Evolutionary conservation across 2,888 invertebrate genomes (phyloP).

Genomic region (Drosophila kambysellisi): DNA sequence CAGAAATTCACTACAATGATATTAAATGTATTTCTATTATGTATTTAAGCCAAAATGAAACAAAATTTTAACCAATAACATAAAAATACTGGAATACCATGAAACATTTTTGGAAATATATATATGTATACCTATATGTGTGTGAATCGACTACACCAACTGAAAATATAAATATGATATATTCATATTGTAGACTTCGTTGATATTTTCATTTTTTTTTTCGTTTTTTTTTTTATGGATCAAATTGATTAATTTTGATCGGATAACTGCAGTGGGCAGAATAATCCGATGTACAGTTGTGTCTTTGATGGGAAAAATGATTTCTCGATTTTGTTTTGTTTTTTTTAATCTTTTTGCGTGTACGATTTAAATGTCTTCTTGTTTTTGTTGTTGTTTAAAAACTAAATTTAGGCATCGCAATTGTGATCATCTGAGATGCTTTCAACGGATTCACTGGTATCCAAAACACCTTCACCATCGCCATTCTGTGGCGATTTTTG

Average conservation of each 20-base stretch:
- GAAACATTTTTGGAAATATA: slow-evolving; percentile 21
- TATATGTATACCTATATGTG: neutral
- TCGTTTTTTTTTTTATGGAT: neutral
- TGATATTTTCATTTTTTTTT: neutral
- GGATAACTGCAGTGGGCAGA: neutral
- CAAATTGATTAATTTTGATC: neutral
- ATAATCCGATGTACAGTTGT: neutral
- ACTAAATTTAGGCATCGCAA: slow-evolving; percentile 34
- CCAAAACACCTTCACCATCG: slow-evolving; percentile 21
- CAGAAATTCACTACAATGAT: slow-evolving; percentile 41
- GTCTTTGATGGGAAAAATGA: neutral
- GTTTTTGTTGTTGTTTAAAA: slow-evolving; percentile 12
- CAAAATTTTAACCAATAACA: slow-evolving; percentile 12
- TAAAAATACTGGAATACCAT: slow-evolving; percentile 26
- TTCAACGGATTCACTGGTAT: slow-evolving; percentile 39
- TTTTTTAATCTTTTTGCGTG: neutral
- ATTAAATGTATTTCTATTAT: slow-evolving; percentile 29
- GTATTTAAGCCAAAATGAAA: slow-evolving; percentile 31
- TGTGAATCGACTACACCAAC: neutral
- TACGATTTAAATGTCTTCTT: slow-evolving; percentile 31
- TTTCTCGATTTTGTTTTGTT: neutral
- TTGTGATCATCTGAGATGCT: slow-evolving; percentile 48
- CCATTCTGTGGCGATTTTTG: slow-evolving; percentile 19
- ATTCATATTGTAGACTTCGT: neutral
- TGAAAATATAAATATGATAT: neutral